Conservation (phyloP, 2,113 vertebrate species). For the Sapayoa aenigma region DNA sequence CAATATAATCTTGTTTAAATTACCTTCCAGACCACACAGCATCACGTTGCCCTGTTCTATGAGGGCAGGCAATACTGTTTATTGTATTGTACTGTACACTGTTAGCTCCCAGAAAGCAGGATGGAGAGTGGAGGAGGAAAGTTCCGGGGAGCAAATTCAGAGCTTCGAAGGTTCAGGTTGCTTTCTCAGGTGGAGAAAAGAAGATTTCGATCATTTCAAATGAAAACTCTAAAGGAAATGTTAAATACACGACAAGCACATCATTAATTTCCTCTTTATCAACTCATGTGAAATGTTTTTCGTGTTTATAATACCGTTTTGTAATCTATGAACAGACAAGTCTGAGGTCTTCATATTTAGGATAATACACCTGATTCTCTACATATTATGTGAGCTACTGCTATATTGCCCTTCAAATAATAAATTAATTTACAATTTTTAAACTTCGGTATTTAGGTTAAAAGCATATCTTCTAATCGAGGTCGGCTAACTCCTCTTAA, state of each 20-base stretch:
- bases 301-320: not conserved
- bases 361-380: not conserved
- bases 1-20: constrained; percentile 41
- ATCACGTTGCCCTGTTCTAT: not conserved
- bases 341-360: not conserved
- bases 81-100: not conserved
- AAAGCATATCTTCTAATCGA: not conserved
- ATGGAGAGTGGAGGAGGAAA: not conserved
- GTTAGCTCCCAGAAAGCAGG: not conserved
- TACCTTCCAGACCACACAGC: constrained; percentile 58
- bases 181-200: not conserved
- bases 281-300: not conserved
- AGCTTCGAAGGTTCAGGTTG: not conserved
- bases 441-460: not conserved
- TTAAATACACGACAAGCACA: not conserved
- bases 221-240: not conserved
- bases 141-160: not conserved
- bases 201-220: not conserved
- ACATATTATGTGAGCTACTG: not conserved
- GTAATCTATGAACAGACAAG: not conserved
- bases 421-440: not conserved
- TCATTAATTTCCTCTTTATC: not conserved
- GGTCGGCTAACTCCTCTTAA: too few relatives aligned
- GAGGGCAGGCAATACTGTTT: not conserved
- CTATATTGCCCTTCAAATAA: not conserved